Conservation (phyloP, 2,888 invertebrate species). For the Trichogramma evanescens region DNA sequence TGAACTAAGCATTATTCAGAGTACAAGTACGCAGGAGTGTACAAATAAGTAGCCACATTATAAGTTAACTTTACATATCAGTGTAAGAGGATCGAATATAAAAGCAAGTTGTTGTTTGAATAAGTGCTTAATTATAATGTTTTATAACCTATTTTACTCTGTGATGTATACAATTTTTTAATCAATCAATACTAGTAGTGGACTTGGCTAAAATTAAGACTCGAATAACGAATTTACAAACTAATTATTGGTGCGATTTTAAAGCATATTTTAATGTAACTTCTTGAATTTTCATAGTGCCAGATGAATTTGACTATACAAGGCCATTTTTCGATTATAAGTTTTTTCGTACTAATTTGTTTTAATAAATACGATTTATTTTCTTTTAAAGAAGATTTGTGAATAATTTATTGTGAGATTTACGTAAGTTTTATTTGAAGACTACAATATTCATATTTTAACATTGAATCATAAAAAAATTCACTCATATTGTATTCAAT, state of each 20-base stretch:
- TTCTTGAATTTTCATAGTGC: too few species aligned
- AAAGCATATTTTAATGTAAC: conserved; percentile 9
- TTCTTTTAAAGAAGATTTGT: neutral
- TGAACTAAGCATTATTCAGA: too few species aligned
- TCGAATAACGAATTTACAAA: conserved; percentile 2
- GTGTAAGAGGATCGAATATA: neutral
- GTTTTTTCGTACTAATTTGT: neutral
- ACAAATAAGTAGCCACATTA: too few species aligned
- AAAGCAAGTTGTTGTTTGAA: conserved; percentile 19
- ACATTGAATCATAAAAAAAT: conserved; percentile 1
- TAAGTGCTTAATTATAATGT: conserved; percentile 7
- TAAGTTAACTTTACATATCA: too few species aligned
- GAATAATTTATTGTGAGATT: too few species aligned
- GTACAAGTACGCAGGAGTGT: too few species aligned
- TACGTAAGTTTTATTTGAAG: too few species aligned
- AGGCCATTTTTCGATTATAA: too few species aligned
- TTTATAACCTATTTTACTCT: conserved; percentile 26
- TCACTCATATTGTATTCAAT: neutral
- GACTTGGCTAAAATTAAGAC: conserved; percentile 2
- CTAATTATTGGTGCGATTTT: conserved; percentile 5
- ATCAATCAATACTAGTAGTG: conserved; percentile 9
- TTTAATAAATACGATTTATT: neutral
- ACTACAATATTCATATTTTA: too few species aligned
- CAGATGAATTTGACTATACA: too few species aligned
- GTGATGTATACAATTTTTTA: conserved; percentile 27